Evolutionary conservation across 2,113 vertebrate genomes (phyloP), one percentile per base, ranked within the genome.

Genomic region (Leptobrachium leishanense): DNA sequence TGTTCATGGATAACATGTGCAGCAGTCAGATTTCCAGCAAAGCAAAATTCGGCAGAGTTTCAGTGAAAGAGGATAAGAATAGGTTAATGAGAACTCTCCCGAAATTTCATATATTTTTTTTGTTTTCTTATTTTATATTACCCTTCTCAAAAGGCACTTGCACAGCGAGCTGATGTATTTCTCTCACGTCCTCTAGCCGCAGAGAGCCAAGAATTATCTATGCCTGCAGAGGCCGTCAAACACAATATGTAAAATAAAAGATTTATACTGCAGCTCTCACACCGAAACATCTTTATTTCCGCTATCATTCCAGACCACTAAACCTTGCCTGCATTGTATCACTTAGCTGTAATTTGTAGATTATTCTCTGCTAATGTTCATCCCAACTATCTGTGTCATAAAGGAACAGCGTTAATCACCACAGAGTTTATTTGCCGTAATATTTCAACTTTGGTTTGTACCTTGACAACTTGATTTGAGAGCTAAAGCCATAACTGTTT

Each of bases 171-270:
- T 81, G 65, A 81, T 81, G 78, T 68, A 74, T 81, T 81, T 81
- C 72, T 74, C 43, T 81, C 78, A 74, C 78, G 71, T 81, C 71
- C 62, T 65, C 53, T 8, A 68, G 78, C 78, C 65, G 78, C 78
- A 74, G 78, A 80, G 77, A 81, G 78, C 71, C 78, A 74, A 81
- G 78, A 81, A 81, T 81, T 81, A 81, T 81, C 78, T 79, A 74
- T 81, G 78, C 78, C 78, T 74, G 78, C 78, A 81, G 72, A 74
- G 78, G 72, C 64, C 78, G 78, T 81, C 78, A 81, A 74, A 74
- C 71, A 74, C 78, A 74, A 74, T 81, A 81, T 81, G 78, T 81
- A 81, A 81, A 81, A 81, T 81, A 81, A 81, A 74, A 81, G 78
- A 81, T 81, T 81, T 81, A 81, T 81, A 81, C 78, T 74, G 78